Conservation (phyloP, 35 echinoderm and acorn worm genomes). For the Chiridota heheva region DNA sequence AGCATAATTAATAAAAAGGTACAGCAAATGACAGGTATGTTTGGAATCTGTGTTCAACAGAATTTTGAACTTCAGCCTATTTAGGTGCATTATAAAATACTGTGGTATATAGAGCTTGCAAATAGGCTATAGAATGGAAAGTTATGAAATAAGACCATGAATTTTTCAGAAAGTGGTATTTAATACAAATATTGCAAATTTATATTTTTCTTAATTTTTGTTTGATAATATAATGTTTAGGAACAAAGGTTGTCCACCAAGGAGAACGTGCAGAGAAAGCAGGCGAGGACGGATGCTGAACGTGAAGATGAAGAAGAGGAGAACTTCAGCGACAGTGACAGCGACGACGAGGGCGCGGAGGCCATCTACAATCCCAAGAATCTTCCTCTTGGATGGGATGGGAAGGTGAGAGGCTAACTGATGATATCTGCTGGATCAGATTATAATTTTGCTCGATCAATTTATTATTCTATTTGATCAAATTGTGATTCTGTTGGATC, state of each 20-base stretch:
- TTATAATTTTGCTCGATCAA: background rate
- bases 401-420: slow-evolving; percentile 62
- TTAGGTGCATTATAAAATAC: too few species aligned
- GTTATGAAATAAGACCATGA: too few species aligned
- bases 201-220: too few species aligned
- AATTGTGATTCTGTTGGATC: background rate
- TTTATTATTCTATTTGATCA: background rate
- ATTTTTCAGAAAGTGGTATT: too few species aligned
- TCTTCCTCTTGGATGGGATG: slow-evolving; percentile 98
- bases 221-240: too few species aligned
- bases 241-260: slow-evolving; percentile 84
- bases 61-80: too few species aligned
- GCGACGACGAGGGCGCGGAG: slow-evolving; percentile 85
- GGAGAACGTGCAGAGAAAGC: slow-evolving; percentile 94
- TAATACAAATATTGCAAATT: too few species aligned
- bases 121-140: too few species aligned
- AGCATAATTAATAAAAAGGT: too few species aligned
- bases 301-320: slow-evolving; percentile 95
- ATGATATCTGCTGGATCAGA: background rate
- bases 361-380: slow-evolving; percentile 99
- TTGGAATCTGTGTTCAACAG: too few species aligned
- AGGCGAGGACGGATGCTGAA: slow-evolving; percentile 89
- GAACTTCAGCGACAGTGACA: slow-evolving; percentile 86
- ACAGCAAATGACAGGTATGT: too few species aligned
- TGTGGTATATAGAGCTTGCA: too few species aligned